Conservation (phyloP, 2,888 invertebrate genomes). For the Danaus chrysippus region DNA sequence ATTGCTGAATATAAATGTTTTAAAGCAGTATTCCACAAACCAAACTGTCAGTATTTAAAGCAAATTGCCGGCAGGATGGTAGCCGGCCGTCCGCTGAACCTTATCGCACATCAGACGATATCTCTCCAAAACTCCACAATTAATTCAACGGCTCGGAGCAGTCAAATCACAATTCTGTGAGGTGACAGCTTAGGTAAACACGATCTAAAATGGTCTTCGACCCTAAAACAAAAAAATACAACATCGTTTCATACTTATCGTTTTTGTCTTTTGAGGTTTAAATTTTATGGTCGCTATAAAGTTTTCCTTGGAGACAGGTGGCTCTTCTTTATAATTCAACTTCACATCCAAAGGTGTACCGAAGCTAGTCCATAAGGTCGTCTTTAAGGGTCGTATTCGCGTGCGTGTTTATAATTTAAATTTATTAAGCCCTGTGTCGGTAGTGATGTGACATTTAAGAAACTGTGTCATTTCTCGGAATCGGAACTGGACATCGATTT, state of each 20-base stretch:
- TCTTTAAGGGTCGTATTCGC: conserved; percentile 66
- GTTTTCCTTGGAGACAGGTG: conserved; percentile 78
- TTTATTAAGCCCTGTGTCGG: conserved; percentile 75
- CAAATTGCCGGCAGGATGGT: conserved; percentile 60
- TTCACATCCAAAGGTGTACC: conserved; percentile 51
- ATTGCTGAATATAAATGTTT: conserved; percentile 51
- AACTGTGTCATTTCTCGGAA: conserved; percentile 78
- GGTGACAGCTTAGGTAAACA: conserved; percentile 79
- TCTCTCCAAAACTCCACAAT: conserved; percentile 71
- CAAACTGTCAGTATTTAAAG: conserved; percentile 59
- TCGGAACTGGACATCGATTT: conserved; percentile 77
- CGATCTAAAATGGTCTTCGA: conserved; percentile 70
- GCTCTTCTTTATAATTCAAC: conserved; percentile 76
- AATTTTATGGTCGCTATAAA: conserved; percentile 77
- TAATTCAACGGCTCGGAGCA: conserved; percentile 68
- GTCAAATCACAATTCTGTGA: conserved; percentile 76
- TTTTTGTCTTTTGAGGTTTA: conserved; percentile 74
- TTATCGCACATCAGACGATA: conserved; percentile 71
- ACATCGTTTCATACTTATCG: conserved; percentile 59
- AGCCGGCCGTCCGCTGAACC: conserved; percentile 52
- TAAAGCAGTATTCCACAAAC: conserved; percentile 48
- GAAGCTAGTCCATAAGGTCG: conserved; percentile 55
- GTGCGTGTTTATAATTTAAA: conserved; percentile 62
- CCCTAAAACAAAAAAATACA: conserved; percentile 59
- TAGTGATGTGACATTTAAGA: conserved; percentile 78